Conservation (phyloP, 2,113 vertebrate species). For the Aspidoscelis tigris region DNA sequence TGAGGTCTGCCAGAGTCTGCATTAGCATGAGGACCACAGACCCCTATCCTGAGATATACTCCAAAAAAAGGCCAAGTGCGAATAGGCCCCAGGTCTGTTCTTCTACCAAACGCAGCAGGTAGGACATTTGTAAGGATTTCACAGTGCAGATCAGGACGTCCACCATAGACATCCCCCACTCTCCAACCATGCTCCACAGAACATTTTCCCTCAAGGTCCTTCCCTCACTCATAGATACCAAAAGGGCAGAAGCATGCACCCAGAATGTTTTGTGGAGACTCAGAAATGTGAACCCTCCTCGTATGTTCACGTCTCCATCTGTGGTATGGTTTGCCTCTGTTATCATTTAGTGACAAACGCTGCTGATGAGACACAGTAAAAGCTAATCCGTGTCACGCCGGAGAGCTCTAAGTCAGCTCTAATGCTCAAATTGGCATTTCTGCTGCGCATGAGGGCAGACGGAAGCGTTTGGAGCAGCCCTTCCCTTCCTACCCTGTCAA, state of each 20-base stretch:
- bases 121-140: too few relatives aligned
- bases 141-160: too few relatives aligned
- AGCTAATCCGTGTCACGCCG: background rate
- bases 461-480: background rate
- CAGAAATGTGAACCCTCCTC: background rate
- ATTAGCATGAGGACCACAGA: too few relatives aligned
- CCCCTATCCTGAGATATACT: too few relatives aligned
- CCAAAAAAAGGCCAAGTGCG: too few relatives aligned
- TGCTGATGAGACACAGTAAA: background rate
- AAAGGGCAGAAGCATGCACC: background rate
- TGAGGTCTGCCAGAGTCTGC: too few relatives aligned
- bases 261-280: background rate
- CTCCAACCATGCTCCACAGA: background rate
- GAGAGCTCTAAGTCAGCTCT: background rate
- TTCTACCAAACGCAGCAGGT: too few relatives aligned
- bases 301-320: background rate
- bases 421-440: background rate
- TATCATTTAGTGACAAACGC: background rate
- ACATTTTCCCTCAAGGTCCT: background rate
- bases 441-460: background rate
- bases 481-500: too few relatives aligned
- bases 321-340: background rate
- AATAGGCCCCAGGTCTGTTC: too few relatives aligned
- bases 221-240: background rate
- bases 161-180: too few relatives aligned